These are phyloP conservation scores for Microcebus griseorufus DNA, from an alignment of 2,113 vertebrate genomes.

Conservation along the genomic window DNA sequence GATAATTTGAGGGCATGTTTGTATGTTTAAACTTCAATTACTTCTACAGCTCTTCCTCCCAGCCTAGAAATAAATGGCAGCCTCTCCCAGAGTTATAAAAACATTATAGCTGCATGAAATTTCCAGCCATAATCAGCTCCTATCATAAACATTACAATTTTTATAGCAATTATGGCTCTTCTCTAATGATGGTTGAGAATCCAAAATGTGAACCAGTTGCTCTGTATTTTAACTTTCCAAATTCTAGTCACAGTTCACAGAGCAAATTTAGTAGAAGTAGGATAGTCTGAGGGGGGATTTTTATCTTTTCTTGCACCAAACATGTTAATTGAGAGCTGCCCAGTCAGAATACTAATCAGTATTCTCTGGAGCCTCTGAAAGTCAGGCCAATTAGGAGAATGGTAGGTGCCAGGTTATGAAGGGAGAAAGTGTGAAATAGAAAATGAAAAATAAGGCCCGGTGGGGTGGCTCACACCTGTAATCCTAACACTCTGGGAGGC, in stretches of 20 bases:
- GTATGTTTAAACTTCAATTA: slow-evolving; percentile 50
- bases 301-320: not conserved
- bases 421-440: not conserved
- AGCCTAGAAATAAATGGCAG: not conserved
- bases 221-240: slow-evolving; percentile 37
- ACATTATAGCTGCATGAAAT: slow-evolving; percentile 9
- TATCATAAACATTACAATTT: slow-evolving; percentile 16
- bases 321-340: not conserved
- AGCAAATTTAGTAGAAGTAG: not conserved
- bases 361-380: slow-evolving; percentile 1
- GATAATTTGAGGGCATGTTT: slow-evolving; percentile 47
- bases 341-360: not conserved
- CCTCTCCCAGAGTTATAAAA: slow-evolving; percentile 28
- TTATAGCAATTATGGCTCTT: slow-evolving; percentile 10
- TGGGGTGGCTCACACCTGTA: no score
- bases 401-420: not conserved
- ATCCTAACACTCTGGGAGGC: no score
- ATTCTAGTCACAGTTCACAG: not conserved
- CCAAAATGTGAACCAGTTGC: slow-evolving; percentile 23
- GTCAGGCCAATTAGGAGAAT: not conserved
- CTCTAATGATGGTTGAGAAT: not conserved
- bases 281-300: not conserved
- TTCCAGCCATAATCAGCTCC: not conserved
- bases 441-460: not conserved
- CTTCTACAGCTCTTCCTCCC: slow-evolving; percentile 6